Percentiles rank a stretch among this genome's conserved stretches.
These are phyloP conservation scores for Dipodomys merriami DNA, from an alignment of 2,113 vertebrate species.

Conservation along the genomic window DNA sequence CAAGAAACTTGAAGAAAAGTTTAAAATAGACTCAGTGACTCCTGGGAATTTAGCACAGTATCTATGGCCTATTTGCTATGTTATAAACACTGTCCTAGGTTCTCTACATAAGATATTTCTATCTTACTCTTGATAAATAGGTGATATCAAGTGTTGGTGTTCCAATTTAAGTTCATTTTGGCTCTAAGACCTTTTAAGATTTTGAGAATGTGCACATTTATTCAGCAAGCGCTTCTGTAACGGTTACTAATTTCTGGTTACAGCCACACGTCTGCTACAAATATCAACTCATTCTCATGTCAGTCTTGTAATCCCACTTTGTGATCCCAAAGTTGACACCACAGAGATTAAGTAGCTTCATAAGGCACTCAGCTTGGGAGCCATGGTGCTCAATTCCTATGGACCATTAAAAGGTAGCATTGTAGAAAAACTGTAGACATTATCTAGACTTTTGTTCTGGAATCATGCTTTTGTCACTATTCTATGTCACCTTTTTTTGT, in stretches of 20 bases:
- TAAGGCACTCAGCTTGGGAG: neutral
- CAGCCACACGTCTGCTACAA: neutral
- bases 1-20: slow-evolving; percentile 31
- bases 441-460: neutral
- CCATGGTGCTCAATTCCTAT: neutral
- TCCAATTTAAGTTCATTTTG: neutral
- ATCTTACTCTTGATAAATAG: neutral
- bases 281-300: neutral
- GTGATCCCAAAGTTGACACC: neutral
- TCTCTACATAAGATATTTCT: neutral
- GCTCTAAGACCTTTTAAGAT: neutral
- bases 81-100: neutral
- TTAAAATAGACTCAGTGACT: neutral
- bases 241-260: neutral
- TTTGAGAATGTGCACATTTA: slow-evolving; percentile 6
- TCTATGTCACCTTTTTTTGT: neutral
- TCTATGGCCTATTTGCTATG: neutral
- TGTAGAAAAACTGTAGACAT: neutral
- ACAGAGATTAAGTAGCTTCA: neutral
- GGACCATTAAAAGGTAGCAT: neutral
- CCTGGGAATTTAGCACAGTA: neutral
- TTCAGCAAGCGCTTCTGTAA: neutral
- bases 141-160: neutral
- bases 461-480: neutral
- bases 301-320: neutral